These are phyloP conservation scores for Chrosomus eos DNA, from an alignment of 2,797 vertebrate genomes.

Conservation along the genomic window DNA sequence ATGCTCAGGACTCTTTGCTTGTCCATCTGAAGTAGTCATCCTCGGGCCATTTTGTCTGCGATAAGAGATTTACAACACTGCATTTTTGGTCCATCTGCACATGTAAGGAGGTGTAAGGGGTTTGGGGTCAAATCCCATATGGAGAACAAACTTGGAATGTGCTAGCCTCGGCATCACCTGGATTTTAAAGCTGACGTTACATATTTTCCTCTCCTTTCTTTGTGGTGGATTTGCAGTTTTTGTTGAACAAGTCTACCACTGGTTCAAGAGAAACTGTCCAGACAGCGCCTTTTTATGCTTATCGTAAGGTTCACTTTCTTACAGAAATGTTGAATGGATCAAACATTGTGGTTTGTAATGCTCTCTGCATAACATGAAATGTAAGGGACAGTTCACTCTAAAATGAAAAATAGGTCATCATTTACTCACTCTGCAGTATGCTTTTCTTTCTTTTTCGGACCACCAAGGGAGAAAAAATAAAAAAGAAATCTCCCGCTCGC, in stretches of 20 bases:
- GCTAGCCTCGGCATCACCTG: conserved; percentile 70
- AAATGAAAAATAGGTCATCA: background rate
- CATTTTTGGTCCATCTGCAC: conserved; percentile 62
- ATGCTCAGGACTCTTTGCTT: conserved; percentile 57
- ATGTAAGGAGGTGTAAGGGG: conserved; percentile 66
- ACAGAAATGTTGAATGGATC: conserved; percentile 51
- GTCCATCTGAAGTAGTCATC: conserved; percentile 63
- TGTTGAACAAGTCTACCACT: conserved; percentile 44
- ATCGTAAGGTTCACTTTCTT: conserved; percentile 63
- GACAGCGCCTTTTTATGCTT: conserved; percentile 54
- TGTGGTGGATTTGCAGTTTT: conserved; percentile 75
- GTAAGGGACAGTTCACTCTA: background rate
- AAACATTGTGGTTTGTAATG: conserved; percentile 41
- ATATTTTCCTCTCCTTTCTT: conserved; percentile 74
- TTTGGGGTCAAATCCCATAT: conserved; percentile 74
- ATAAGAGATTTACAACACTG: conserved; percentile 75
- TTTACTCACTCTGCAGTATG: background rate
- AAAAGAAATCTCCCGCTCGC: background rate
- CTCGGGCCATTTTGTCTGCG: conserved; percentile 67
- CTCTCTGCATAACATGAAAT: background rate
- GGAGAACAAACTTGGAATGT: conserved; percentile 75
- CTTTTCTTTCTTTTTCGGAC: background rate
- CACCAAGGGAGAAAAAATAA: background rate
- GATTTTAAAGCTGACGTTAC: conserved; percentile 77
- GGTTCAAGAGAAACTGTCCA: conserved; percentile 42